Evolutionary conservation across 1,140 invertebrate genomes (phyloP).

Genomic region (Calliphora vicina): DNA sequence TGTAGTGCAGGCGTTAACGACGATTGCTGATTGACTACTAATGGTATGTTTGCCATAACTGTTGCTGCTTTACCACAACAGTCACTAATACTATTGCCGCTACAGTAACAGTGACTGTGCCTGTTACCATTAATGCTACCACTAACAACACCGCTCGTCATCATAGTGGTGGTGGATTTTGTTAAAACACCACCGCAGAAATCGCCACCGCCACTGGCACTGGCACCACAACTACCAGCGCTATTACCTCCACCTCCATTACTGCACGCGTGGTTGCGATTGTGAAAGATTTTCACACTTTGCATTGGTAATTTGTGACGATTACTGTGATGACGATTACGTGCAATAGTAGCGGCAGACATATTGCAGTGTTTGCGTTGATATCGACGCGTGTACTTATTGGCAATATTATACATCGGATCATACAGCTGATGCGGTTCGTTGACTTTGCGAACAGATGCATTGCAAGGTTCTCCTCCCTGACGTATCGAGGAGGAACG

Average conservation of each 20-base stretch:
- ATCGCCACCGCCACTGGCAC: background rate
- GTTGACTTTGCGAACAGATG: slow-evolving; percentile 41
- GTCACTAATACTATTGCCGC: background rate
- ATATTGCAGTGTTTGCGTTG: slow-evolving; percentile 46
- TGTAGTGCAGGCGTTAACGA: background rate
- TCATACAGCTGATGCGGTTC: slow-evolving; percentile 49
- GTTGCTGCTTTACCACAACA: slow-evolving; percentile 4
- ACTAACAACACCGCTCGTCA: background rate
- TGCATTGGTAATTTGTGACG: slow-evolving; percentile 62
- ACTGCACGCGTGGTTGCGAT: slow-evolving; percentile 51
- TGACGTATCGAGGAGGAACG: background rate
- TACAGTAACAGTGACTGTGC: background rate
- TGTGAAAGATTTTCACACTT: slow-evolving; percentile 63
- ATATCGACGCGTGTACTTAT: slow-evolving; percentile 55
- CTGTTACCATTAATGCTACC: background rate
- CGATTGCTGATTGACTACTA: slow-evolving; percentile 29
- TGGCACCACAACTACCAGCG: background rate
- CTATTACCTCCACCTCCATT: slow-evolving; percentile 25
- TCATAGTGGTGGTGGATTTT: background rate
- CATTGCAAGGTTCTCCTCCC: background rate
- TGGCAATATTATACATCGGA: slow-evolving; percentile 58
- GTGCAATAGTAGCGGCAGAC: slow-evolving; percentile 47
- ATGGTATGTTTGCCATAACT: slow-evolving; percentile 5
- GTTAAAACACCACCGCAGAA: background rate
- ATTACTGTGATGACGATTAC: slow-evolving; percentile 49